Evolutionary conservation across 1,140 invertebrate genomes (phyloP).

Genomic region (Colletes latitarsis): DNA sequence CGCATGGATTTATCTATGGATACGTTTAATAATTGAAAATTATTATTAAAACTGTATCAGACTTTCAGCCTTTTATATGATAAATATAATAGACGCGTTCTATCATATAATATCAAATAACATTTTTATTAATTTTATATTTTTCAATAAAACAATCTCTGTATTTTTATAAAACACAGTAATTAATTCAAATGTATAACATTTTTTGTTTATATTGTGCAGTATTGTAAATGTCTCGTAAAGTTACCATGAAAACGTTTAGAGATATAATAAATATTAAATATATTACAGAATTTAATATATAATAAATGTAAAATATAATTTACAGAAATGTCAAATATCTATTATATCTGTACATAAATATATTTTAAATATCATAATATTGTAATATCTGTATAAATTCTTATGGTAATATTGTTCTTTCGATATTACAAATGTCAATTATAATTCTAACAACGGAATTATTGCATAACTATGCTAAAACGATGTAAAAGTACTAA

Average conservation of each 20-base stretch:
- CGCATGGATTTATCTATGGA: neutral
- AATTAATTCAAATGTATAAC: conserved; percentile 20
- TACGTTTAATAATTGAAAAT: conserved; percentile 8
- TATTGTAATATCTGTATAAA: conserved; percentile 20
- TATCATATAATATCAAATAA: conserved; percentile 2
- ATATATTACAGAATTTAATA: conserved; percentile 13
- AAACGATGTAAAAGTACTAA: conserved; percentile 22
- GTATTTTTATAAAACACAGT: conserved; percentile 14
- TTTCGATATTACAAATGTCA: conserved; percentile 26
- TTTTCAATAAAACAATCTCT: conserved; percentile 28
- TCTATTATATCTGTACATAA: conserved; percentile 59
- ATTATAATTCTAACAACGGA: conserved; percentile 20
- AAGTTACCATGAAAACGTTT: neutral
- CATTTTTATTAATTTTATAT: conserved; percentile 29
- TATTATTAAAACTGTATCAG: conserved; percentile 5
- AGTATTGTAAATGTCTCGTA: conserved; percentile 47
- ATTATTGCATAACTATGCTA: conserved; percentile 24
- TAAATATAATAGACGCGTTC: conserved; percentile 1
- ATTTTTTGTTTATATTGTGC: conserved; percentile 39
- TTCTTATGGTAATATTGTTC: neutral
- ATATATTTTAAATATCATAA: conserved; percentile 15
- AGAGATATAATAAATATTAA: conserved; percentile 51
- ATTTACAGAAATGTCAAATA: conserved; percentile 28
- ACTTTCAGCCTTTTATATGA: conserved; percentile 2
- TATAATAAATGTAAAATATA: conserved; percentile 17